Evolutionary conservation across 2,797 vertebrate species (phyloP).

Genomic region (Streptopelia turtur): DNA sequence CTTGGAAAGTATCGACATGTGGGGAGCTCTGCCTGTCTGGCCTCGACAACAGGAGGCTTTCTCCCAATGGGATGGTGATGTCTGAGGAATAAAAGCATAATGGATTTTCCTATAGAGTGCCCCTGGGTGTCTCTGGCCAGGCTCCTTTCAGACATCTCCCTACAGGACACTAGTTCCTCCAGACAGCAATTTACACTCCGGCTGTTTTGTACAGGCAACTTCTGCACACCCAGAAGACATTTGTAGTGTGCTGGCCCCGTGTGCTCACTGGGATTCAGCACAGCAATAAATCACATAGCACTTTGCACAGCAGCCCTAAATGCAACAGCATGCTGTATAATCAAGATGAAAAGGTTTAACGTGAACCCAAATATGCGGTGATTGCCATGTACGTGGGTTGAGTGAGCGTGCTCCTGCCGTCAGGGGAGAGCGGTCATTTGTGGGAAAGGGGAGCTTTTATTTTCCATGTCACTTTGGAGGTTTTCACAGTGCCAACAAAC

Average conservation of each 20-base stretch:
- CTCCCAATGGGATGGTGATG: not conserved
- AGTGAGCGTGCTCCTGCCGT: not conserved
- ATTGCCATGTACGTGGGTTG: not conserved
- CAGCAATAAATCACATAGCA: not conserved
- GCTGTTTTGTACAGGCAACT: not conserved
- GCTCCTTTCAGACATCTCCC: not conserved
- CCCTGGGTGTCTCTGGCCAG: not conserved
- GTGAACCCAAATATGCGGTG: not conserved
- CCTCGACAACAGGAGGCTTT: not conserved
- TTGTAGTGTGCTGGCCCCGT: not conserved
- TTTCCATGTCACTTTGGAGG: not conserved
- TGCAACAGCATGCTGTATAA: not conserved
- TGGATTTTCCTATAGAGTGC: not conserved
- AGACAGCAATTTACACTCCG: not conserved
- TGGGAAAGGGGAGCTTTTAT: slow-evolving; percentile 8
- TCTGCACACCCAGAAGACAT: not conserved
- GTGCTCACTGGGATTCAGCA: not conserved
- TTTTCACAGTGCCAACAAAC: slow-evolving; percentile 6
- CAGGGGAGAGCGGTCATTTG: not conserved
- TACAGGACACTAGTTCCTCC: not conserved
- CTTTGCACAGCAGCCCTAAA: slow-evolving; percentile 14
- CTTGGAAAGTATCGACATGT: not conserved
- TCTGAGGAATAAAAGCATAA: not conserved
- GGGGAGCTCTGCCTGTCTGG: not conserved
- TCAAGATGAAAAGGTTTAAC: slow-evolving; percentile 58